Conservation (phyloP, 2,797 vertebrate species). For the Enteromius treurensis region DNA sequence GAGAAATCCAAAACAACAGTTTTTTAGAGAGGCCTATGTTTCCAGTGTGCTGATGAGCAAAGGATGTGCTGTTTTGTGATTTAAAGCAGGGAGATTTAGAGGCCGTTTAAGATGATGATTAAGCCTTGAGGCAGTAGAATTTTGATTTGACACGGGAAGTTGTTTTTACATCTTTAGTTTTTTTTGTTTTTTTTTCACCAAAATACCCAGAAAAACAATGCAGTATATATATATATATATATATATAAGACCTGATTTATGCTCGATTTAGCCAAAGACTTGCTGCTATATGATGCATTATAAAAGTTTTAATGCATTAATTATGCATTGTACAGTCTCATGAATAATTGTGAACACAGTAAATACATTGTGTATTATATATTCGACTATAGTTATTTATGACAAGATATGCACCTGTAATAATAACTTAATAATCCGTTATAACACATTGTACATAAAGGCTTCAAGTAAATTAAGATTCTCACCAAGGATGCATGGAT, state of each 20-base stretch:
- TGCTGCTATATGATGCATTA: too few relatives aligned
- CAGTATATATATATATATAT: too few relatives aligned
- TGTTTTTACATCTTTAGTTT: neutral
- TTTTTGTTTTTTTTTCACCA: neutral
- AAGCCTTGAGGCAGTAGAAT: neutral
- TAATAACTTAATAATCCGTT: too few relatives aligned
- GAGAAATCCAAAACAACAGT: conserved; percentile 29
- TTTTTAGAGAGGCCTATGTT: conserved; percentile 5
- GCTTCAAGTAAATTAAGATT: too few relatives aligned
- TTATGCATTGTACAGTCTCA: too few relatives aligned
- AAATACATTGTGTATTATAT: too few relatives aligned
- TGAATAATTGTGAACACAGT: too few relatives aligned
- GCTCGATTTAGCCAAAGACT: neutral
- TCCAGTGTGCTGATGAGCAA: conserved; percentile 4
- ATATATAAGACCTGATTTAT: neutral
- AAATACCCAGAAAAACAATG: neutral
- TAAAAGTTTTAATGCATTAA: too few relatives aligned
- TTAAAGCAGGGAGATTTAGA: neutral
- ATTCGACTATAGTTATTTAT: too few relatives aligned
- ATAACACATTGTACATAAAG: too few relatives aligned
- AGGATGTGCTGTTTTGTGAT: neutral
- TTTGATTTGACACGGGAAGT: neutral
- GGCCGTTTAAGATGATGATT: neutral
- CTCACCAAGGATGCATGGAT: too few relatives aligned
- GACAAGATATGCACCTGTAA: too few relatives aligned